These are phyloP conservation scores for Eulemur albifrons DNA, from an alignment of 2,797 vertebrate genomes.

Conservation along the genomic window DNA sequence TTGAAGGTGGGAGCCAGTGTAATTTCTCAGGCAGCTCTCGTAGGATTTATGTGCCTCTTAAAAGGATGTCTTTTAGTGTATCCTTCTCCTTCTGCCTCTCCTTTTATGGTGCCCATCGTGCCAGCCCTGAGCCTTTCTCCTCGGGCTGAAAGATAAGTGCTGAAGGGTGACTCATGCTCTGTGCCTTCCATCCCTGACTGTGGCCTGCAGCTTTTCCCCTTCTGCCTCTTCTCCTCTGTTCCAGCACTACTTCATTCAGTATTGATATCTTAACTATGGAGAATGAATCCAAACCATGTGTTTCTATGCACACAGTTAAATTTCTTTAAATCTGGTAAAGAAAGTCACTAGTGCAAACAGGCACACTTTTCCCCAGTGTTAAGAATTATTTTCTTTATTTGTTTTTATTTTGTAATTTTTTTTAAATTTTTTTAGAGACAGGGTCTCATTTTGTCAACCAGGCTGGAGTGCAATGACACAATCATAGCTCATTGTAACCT, in stretches of 20 bases:
- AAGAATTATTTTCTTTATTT: background rate
- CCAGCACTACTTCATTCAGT: background rate
- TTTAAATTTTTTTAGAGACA: too few relatives aligned
- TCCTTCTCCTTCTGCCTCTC: background rate
- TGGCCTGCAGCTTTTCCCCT: background rate
- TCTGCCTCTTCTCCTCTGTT: background rate
- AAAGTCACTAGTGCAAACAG: background rate
- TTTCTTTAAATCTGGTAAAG: background rate
- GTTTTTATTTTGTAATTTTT: background rate
- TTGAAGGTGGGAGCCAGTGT: background rate
- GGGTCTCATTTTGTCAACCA: background rate
- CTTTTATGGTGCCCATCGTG: slow-evolving; percentile 69
- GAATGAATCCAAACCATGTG: background rate
- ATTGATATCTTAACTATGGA: background rate
- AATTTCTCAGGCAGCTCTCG: background rate
- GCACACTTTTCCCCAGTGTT: background rate
- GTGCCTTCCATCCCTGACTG: background rate
- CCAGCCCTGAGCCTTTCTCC: background rate
- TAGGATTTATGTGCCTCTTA: slow-evolving; percentile 23
- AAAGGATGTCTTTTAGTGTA: slow-evolving; percentile 33
- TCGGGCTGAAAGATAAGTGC: background rate
- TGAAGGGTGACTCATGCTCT: background rate
- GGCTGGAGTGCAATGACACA: background rate
- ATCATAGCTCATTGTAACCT: background rate
- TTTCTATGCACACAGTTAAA: background rate